phyloP scores from a whole-genome alignment of 2,888 invertebrate species.

The Euproctis similis region DNA sequence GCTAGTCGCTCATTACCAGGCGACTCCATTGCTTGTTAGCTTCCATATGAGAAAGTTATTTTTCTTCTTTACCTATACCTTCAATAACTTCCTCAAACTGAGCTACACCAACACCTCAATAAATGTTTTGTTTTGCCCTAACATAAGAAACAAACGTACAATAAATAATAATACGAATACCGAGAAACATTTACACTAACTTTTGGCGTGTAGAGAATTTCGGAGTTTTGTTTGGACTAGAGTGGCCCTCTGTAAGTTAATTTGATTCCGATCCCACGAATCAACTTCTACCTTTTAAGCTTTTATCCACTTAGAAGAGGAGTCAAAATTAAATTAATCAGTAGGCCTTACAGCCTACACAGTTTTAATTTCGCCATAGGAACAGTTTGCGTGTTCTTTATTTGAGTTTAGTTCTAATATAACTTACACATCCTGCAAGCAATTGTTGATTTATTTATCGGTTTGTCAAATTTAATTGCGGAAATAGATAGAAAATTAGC shows the following conservation, averaged over 20 bases:
- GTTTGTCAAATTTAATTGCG: no score
- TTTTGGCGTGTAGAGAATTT: slow-evolving; percentile 1
- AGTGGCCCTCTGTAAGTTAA: slow-evolving; percentile 5
- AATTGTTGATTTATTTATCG: no score
- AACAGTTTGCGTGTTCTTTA: neutral
- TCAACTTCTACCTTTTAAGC: slow-evolving; percentile 2
- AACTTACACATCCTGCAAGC: no score
- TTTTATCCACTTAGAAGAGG: slow-evolving; percentile 3
- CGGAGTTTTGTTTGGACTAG: slow-evolving; percentile 6
- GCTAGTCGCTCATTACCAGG: no score
- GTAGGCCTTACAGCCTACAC: slow-evolving; percentile 1
- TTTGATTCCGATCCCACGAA: slow-evolving; percentile 7
- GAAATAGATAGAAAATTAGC: no score
- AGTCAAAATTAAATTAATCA: slow-evolving; percentile 4
- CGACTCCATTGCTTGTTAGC: no score
- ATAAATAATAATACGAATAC: slow-evolving; percentile 5
- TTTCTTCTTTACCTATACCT: no score
- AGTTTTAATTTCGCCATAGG: neutral
- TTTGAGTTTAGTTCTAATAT: no score
- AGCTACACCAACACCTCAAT: slow-evolving; percentile 1
- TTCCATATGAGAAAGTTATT: no score
- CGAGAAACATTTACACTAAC: slow-evolving; percentile 5
- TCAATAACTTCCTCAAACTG: no score
- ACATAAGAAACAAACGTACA: slow-evolving; percentile 5
- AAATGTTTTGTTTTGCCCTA: slow-evolving; percentile 5